These are phyloP conservation scores for Salarias fasciatus DNA, from an alignment of 2,797 vertebrate genomes.

Conservation along the genomic window DNA sequence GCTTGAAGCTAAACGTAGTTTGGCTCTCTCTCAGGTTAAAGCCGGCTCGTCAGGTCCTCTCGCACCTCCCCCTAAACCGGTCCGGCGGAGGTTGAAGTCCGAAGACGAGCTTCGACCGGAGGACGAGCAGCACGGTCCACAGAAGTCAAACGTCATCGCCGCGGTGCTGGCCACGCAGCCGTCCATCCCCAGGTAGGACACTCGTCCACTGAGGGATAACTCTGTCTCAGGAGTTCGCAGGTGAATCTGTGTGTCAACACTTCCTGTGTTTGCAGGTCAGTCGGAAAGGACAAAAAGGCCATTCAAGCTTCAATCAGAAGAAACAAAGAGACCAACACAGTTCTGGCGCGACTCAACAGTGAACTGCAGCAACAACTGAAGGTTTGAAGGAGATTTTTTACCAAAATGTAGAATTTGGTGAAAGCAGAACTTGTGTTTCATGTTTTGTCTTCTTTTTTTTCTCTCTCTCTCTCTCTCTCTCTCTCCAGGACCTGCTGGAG, in stretches of 20 bases:
- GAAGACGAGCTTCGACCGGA: conserved; percentile 97
- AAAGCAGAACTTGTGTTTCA: too few relatives aligned
- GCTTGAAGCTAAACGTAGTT: not conserved
- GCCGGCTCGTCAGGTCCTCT: conserved; percentile 89
- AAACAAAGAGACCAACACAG: conserved; percentile 99
- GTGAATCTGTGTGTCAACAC: not conserved
- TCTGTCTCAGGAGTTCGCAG: not conserved
- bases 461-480: too few relatives aligned
- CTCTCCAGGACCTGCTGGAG: conserved; percentile 94
- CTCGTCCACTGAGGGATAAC: too few relatives aligned
- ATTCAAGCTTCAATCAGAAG: conserved; percentile 99
- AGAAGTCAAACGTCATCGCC: conserved; percentile 90
- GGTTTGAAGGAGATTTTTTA: conserved; percentile 68
- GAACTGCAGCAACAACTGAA: conserved; percentile 98
- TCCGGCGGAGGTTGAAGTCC: conserved; percentile 96
- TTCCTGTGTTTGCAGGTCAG: conserved; percentile 83
- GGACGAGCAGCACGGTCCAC: conserved; percentile 90
- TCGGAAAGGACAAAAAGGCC: conserved; percentile 98
- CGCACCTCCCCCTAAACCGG: conserved; percentile 96
- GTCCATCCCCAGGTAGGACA: conserved; percentile 92
- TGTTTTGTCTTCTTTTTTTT: too few relatives aligned
- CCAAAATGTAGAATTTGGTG: too few relatives aligned
- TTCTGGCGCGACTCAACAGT: conserved; percentile 97
- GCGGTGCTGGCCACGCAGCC: conserved; percentile 92
- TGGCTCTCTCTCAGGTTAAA: conserved; percentile 81